Evolutionary conservation across 2,888 invertebrate species (phyloP).

Genomic region (Autographa pulchrina): DNA sequence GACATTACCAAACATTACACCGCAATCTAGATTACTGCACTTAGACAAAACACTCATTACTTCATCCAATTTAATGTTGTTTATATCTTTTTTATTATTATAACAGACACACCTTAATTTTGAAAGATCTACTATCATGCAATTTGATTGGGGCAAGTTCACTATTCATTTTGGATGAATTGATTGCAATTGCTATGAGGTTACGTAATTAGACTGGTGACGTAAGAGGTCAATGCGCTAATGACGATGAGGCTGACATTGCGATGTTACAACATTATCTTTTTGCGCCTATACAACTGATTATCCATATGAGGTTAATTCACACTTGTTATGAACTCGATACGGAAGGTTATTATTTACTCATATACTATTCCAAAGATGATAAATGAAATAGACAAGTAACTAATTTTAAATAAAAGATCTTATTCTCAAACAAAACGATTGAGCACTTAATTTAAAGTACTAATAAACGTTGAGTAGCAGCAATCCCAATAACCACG

Average conservation of each 20-base stretch:
- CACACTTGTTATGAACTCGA: background rate
- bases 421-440: background rate
- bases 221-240: slow-evolving; percentile 32
- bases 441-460: background rate
- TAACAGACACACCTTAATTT: background rate
- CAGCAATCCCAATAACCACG: background rate
- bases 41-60: slow-evolving; percentile 13
- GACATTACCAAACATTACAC: slow-evolving; percentile 16
- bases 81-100: slow-evolving; percentile 9
- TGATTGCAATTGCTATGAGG: slow-evolving; percentile 30
- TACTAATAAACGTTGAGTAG: background rate
- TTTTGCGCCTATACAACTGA: background rate
- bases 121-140: slow-evolving; percentile 22
- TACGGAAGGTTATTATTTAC: background rate
- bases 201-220: slow-evolving; percentile 36
- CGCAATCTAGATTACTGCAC: slow-evolving; percentile 35
- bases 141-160: slow-evolving; percentile 25
- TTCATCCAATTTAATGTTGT: slow-evolving; percentile 20
- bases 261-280: background rate
- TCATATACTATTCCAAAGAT: background rate
- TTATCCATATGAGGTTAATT: background rate
- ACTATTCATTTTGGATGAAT: slow-evolving; percentile 20
- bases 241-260: slow-evolving; percentile 2
- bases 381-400: background rate
- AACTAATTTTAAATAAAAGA: background rate